Evolutionary conservation across 2,888 invertebrate genomes (phyloP).

Genomic region (Sinhomidia bicolor): DNA sequence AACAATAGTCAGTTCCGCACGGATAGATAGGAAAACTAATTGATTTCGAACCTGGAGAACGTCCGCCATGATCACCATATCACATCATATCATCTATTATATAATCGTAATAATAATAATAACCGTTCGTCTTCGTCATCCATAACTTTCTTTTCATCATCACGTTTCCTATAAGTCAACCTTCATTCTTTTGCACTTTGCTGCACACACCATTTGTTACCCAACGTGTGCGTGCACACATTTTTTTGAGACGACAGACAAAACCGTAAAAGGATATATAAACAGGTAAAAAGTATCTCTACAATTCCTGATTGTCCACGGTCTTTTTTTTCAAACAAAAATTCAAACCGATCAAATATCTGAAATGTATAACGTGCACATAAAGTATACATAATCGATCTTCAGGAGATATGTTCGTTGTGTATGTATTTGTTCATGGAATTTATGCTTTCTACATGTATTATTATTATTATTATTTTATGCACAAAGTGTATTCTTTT

Average conservation of each 20-base stretch:
- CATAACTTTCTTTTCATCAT: conserved; percentile 61
- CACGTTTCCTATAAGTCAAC: conserved; percentile 53
- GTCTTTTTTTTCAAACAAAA: conserved; percentile 4
- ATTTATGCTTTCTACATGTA: background rate
- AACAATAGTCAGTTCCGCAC: conserved; percentile 6
- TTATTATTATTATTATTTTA: background rate
- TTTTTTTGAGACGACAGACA: background rate
- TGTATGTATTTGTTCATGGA: background rate
- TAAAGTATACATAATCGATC: conserved; percentile 37
- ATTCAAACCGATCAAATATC: conserved; percentile 37
- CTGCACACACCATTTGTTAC: background rate
- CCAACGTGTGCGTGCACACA: background rate
- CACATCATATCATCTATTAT: conserved; percentile 65
- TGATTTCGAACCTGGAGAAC: conserved; percentile 63
- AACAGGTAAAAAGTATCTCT: conserved; percentile 31
- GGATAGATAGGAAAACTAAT: conserved; percentile 61
- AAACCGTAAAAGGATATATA: conserved; percentile 57
- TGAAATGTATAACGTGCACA: conserved; percentile 3
- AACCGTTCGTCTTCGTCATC: conserved; percentile 52
- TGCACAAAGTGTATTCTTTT: background rate
- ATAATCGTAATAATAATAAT: conserved; percentile 62
- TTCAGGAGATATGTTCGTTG: background rate
- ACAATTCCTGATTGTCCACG: conserved; percentile 56
- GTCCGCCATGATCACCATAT: conserved; percentile 66
- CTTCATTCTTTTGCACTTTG: background rate